These are phyloP conservation scores for Pararge aegeria DNA, from an alignment of 1,140 invertebrate species.

Conservation along the genomic window DNA sequence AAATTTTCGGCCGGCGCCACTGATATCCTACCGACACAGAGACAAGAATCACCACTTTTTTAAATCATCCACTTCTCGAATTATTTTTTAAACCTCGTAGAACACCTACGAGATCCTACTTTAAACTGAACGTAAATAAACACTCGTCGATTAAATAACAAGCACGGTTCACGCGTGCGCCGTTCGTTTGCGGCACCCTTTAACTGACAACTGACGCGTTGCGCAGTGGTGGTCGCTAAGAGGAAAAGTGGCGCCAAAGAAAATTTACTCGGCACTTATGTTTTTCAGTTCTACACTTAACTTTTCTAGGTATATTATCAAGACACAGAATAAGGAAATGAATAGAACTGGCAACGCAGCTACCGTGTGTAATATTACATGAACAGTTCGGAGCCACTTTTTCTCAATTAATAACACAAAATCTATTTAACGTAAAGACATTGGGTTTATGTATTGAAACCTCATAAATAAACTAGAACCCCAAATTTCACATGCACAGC, in stretches of 20 bases:
- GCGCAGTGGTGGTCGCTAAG: not conserved
- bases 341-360: no score
- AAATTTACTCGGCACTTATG: not conserved
- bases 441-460: no score
- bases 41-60: not conserved
- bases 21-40: not conserved
- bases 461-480: no score
- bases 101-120: not conserved
- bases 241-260: conserved; percentile 22
- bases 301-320: no score
- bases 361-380: no score
- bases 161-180: not conserved
- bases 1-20: not conserved
- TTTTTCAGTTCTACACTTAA: not conserved
- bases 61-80: not conserved
- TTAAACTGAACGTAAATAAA: not conserved
- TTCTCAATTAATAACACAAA: no score
- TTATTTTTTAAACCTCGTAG: not conserved
- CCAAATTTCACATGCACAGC: no score
- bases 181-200: not conserved
- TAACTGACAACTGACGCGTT: not conserved
- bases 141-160: not conserved
- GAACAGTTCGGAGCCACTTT: no score
- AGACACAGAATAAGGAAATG: no score
- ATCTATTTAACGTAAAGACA: no score